phyloP scores from a whole-genome alignment of 2,113 vertebrate species.

The Etia nguti region DNA sequence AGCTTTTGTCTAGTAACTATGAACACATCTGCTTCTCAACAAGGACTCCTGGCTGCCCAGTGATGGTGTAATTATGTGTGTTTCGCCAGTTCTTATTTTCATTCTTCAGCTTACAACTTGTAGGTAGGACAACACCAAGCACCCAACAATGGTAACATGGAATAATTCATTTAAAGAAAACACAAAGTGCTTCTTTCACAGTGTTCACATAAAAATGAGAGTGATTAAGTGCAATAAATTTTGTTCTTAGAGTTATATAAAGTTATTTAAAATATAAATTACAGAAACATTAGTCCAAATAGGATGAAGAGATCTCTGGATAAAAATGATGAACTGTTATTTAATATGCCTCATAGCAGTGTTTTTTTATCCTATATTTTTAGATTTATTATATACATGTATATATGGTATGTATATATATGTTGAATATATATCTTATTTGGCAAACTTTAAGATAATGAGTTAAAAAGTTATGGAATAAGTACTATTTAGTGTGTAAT shows the following conservation, averaged over 20 bases:
- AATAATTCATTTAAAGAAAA: not conserved
- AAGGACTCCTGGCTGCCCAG: constrained; percentile 11
- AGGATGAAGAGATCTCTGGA: not conserved
- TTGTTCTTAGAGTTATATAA: not conserved
- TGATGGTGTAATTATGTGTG: constrained; percentile 30
- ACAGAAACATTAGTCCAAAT: not conserved
- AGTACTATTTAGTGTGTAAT: not conserved
- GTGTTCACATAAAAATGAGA: not conserved
- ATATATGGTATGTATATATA: not conserved
- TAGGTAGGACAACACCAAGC: not conserved
- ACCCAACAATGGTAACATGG: not conserved
- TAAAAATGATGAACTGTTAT: not conserved
- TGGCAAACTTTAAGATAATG: not conserved
- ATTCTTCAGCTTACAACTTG: not conserved
- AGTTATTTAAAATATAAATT: not conserved
- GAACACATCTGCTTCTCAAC: not conserved
- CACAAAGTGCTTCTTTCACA: not conserved
- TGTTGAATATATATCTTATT: not conserved
- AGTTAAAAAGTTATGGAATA: not conserved
- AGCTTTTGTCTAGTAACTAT: not conserved
- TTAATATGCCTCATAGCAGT: not conserved
- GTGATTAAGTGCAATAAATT: not conserved
- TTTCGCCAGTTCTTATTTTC: not conserved
- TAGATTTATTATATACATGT: not conserved
- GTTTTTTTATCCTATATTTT: not conserved